phyloP scores from a whole-genome alignment of 2,888 invertebrate genomes.

The Ctenicera cuprea region DNA sequence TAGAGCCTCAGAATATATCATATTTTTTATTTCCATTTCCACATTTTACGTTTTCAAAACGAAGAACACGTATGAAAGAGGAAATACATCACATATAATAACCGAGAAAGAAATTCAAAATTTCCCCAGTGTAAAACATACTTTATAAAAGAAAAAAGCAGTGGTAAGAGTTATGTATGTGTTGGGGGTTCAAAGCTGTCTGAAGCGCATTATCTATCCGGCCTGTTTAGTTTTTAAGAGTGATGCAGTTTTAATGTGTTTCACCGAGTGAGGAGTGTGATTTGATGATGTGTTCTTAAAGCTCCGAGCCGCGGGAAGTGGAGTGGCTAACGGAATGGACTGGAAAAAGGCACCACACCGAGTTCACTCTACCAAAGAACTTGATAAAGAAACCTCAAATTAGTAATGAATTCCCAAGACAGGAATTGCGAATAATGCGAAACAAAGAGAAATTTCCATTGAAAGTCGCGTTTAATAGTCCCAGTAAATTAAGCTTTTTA shows the following conservation, averaged over 20 bases:
- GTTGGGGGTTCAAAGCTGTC: slow-evolving; percentile 65
- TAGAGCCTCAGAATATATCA: slow-evolving; percentile 39
- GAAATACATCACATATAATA: slow-evolving; percentile 53
- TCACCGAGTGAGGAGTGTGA: slow-evolving; percentile 61
- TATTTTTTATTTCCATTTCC: slow-evolving; percentile 51
- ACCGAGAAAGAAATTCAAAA: slow-evolving; percentile 58
- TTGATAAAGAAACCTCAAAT: slow-evolving; percentile 55
- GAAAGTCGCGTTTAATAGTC: slow-evolving; percentile 32
- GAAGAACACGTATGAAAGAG: slow-evolving; percentile 52
- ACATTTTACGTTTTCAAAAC: slow-evolving; percentile 51
- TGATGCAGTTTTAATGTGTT: slow-evolving; percentile 70
- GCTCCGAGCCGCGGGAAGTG: slow-evolving; percentile 59
- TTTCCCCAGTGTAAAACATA: slow-evolving; percentile 61
- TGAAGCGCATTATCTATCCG: slow-evolving; percentile 68
- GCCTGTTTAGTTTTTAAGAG: slow-evolving; percentile 70
- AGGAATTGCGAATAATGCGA: slow-evolving; percentile 31
- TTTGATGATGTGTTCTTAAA: slow-evolving; percentile 57
- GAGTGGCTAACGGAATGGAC: slow-evolving; percentile 63
- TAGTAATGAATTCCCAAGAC: slow-evolving; percentile 53
- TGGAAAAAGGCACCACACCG: slow-evolving; percentile 59
- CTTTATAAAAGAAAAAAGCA: slow-evolving; percentile 59
- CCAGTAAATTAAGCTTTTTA: background rate
- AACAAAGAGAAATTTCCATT: slow-evolving; percentile 5
- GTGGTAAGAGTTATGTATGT: slow-evolving; percentile 66
- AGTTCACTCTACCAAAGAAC: slow-evolving; percentile 56